These are phyloP conservation scores for Epinotia brunnichana DNA, from an alignment of 2,888 invertebrate genomes.

Conservation along the genomic window DNA sequence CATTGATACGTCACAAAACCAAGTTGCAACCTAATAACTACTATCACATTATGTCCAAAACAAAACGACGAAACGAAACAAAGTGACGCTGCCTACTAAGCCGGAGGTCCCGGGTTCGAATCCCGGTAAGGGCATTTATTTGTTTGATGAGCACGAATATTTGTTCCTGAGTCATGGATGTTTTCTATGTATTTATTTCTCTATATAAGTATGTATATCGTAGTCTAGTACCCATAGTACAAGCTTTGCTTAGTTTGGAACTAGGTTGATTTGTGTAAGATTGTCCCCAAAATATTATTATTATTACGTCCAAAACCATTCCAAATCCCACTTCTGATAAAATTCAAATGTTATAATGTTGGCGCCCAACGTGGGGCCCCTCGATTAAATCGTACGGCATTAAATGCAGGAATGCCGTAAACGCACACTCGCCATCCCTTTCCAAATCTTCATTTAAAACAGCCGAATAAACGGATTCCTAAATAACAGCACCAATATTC, in stretches of 20 bases:
- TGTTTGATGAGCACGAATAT: too few species aligned
- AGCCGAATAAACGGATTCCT: slow-evolving; percentile 18
- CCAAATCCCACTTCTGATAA: background rate
- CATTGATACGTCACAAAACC: background rate
- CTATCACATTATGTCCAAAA: background rate
- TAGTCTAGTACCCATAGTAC: too few species aligned
- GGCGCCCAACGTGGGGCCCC: background rate
- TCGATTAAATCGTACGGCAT: background rate
- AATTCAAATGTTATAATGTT: background rate
- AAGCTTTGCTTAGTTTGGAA: too few species aligned
- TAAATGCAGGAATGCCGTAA: background rate
- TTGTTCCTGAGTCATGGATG: too few species aligned
- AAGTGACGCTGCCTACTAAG: too few species aligned
- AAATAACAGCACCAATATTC: slow-evolving; percentile 33
- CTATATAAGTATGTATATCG: too few species aligned
- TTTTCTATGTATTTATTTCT: too few species aligned
- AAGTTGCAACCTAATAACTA: background rate
- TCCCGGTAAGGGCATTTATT: too few species aligned
- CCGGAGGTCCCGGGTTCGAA: too few species aligned
- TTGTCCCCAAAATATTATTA: too few species aligned
- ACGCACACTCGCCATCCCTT: background rate
- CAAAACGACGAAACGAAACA: too few species aligned
- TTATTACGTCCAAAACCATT: background rate
- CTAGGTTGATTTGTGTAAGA: too few species aligned
- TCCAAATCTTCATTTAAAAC: slow-evolving; percentile 8